A percentile compares a stretch with the other conserved stretches of the same genome.
Conservation (phyloP, 2,113 vertebrate species). For the Platichthys stellatus region DNA sequence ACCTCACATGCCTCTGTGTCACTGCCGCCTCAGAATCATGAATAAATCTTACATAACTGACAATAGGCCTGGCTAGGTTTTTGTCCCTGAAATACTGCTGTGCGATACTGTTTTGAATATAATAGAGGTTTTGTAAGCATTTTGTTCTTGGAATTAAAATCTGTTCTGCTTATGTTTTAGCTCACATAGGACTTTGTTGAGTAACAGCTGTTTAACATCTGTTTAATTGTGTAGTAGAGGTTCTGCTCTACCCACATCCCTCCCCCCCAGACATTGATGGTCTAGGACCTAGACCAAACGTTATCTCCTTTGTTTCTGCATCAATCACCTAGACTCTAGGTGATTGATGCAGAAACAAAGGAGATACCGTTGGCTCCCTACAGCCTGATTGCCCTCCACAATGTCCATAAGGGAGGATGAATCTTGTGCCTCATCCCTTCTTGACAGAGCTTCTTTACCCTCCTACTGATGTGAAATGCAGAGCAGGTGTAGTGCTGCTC, state of each 20-base stretch:
- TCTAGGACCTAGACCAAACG: no score
- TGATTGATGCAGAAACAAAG: constrained; percentile 23
- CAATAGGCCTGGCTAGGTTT: neutral
- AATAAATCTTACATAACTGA: constrained; percentile 6
- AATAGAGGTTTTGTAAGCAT: neutral
- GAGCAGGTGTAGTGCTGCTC: constrained; percentile 29
- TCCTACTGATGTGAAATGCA: constrained; percentile 34
- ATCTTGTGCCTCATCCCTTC: constrained; percentile 15
- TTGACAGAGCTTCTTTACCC: constrained; percentile 20
- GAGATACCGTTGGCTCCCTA: neutral
- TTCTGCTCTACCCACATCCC: neutral
- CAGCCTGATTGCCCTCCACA: constrained; percentile 2
- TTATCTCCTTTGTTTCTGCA: no score
- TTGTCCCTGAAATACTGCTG: neutral
- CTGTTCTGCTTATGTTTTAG: neutral
- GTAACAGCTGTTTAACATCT: constrained; percentile 21
- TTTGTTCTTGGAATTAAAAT: neutral
- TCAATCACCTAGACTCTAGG: neutral
- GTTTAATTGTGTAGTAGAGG: neutral
- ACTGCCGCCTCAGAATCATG: constrained; percentile 1
- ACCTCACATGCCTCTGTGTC: constrained; percentile 5
- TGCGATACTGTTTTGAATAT: neutral
- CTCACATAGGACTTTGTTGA: neutral
- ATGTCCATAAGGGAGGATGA: constrained; percentile 3
- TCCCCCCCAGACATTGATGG: neutral